phyloP scores from a whole-genome alignment of 2,113 vertebrate species.

The Caretta caretta region DNA sequence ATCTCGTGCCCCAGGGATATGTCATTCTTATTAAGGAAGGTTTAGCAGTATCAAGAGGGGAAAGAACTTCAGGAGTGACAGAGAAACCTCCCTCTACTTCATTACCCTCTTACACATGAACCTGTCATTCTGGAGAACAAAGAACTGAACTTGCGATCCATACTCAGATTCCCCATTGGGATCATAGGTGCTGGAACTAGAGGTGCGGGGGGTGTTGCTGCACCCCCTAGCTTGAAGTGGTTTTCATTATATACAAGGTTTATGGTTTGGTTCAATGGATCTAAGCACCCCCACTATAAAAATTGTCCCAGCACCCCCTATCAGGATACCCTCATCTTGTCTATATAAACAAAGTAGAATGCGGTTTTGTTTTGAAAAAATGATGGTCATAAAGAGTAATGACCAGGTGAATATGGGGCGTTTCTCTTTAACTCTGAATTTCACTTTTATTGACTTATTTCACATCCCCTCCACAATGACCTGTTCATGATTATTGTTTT shows the following conservation, averaged over 20 bases:
- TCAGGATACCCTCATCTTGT: background rate
- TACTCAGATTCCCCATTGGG: rapidly evolving
- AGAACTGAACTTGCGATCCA: background rate
- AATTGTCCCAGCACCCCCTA: background rate
- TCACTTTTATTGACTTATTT: too few species aligned
- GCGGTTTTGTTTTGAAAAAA: background rate
- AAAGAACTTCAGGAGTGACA: background rate
- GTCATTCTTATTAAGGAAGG: background rate
- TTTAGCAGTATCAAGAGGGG: background rate
- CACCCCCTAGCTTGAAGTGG: too few species aligned
- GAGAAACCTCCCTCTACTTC: background rate
- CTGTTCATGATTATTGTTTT: rapidly evolving
- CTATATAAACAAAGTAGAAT: rapidly evolving
- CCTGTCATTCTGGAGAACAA: background rate
- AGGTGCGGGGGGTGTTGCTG: too few species aligned
- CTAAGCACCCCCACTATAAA: too few species aligned
- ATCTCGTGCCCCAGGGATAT: background rate
- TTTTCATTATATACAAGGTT: too few species aligned
- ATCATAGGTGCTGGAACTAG: too few species aligned
- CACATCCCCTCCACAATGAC: too few species aligned
- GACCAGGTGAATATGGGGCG: background rate
- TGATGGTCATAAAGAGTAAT: background rate
- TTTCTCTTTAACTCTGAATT: background rate
- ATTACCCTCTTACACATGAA: slow-evolving; percentile 4
- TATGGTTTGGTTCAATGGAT: too few species aligned